Base-by-base conservation (phyloP, 2,797 vertebrate genomes). In the Aeoliscus strigatus region DNA sequence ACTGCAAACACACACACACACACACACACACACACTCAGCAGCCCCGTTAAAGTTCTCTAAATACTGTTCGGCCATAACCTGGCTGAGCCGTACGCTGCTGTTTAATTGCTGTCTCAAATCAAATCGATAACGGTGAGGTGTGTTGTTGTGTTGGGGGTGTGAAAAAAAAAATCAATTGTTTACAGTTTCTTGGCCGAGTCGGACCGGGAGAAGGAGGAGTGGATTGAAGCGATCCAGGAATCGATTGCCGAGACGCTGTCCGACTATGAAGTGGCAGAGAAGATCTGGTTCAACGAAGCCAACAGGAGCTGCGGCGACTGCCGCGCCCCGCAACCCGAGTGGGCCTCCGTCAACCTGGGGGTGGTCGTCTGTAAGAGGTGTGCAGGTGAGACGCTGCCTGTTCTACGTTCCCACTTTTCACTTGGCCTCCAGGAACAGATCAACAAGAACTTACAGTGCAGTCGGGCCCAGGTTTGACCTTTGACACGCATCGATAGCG, bases 201-300 rank as follows among this genome's bases (percentile, higher is more conserved):
- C 93, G 0, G 94, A 97, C 73, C 87, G 70, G 73, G 93, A 97
- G 87, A 94, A 94, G 75, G 89, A 91, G 64, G 91, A 93, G 73
- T 98, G 95, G 96, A 91, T 94, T 75, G 93, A 96, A 87, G 92
- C 90, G 42, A 83, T 98, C 70, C 91, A 93, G 66, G 93, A 97
- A 85, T 94, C 93, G 6, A 96, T 98, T 39, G 91, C 91, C 7
- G 94, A 97, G 84, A 93, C 92, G 21, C 90, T 99, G 58, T 97
- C 91, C 67, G 92, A 98, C 92, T 98, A 97, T 46, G 94, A 97
- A 90, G 94, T 99, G 82, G 93, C 92, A 5, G 94, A 97, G 86
- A 97, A 98, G 91, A 92, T 99, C 84, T 98, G 96, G 96, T 94
- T 93, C 88, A 97, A 96, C 72, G 86, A 92, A 60, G 92, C 93